phyloP scores from a whole-genome alignment of 2,888 invertebrate genomes.

The Salpingus planirostris region DNA sequence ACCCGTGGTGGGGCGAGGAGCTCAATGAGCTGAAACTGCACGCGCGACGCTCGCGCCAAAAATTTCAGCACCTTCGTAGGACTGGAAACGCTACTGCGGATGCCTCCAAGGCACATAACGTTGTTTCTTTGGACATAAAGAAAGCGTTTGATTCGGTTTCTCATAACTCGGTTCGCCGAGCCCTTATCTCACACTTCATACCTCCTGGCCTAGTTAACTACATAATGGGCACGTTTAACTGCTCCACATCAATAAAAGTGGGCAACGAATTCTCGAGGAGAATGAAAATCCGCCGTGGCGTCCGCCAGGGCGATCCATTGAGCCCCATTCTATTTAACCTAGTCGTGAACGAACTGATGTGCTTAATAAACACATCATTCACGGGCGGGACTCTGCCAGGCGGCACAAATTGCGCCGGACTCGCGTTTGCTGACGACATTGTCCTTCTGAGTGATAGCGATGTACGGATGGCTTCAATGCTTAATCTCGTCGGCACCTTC shows the following conservation, averaged over 20 bases:
- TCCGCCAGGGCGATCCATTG: conserved; percentile 39
- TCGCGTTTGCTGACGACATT: conserved; percentile 1
- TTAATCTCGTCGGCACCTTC: background rate
- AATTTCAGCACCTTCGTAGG: too few relatives aligned
- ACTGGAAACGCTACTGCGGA: conserved; percentile 17
- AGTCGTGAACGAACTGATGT: conserved; percentile 23
- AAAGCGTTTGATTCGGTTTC: too few relatives aligned
- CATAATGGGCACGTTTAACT: conserved; percentile 4
- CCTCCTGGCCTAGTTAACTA: background rate
- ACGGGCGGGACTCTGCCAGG: background rate
- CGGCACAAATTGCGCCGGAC: background rate
- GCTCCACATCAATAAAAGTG: conserved; percentile 3
- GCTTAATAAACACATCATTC: background rate
- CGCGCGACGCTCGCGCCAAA: too few relatives aligned
- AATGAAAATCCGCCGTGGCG: conserved; percentile 22
- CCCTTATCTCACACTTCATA: conserved; percentile 8
- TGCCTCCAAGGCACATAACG: conserved; percentile 2
- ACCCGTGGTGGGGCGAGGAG: too few relatives aligned
- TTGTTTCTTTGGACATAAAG: too few relatives aligned
- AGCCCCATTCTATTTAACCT: conserved; percentile 25
- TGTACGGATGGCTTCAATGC: background rate
- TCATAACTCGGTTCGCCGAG: conserved; percentile 9
- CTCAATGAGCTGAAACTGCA: too few relatives aligned
- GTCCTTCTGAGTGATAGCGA: background rate
- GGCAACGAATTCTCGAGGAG: background rate